phyloP scores from a whole-genome alignment of 1,140 invertebrate species.

The Drosophila melanica region DNA sequence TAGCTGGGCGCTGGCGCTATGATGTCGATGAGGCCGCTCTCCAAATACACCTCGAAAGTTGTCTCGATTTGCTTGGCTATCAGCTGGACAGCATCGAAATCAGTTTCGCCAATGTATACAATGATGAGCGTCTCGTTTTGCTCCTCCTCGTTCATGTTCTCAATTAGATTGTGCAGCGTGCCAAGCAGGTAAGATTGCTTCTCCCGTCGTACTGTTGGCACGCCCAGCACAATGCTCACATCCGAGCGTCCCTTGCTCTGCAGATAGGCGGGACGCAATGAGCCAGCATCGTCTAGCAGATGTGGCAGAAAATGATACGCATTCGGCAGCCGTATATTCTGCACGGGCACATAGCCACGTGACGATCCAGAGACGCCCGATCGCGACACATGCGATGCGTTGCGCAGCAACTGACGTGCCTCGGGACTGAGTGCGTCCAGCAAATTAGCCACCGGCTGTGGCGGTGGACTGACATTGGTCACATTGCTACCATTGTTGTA shows the following conservation, averaged over 20 bases:
- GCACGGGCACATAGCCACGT: conserved; percentile 57
- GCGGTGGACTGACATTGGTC: conserved; percentile 45
- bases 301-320: conserved; percentile 95
- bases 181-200: conserved; percentile 94
- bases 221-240: conserved; percentile 92
- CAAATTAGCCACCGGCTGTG: conserved; percentile 48
- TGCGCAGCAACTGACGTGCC: conserved; percentile 84
- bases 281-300: conserved; percentile 90
- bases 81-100: conserved; percentile 89
- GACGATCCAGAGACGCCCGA: conserved; percentile 6
- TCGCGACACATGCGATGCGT: conserved; percentile 72
- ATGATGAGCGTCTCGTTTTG: conserved; percentile 93
- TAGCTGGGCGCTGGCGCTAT: conserved; percentile 93
- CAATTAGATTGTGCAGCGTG: conserved; percentile 94
- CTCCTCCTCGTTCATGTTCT: conserved; percentile 91
- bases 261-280: conserved; percentile 91
- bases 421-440: conserved; percentile 84
- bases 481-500: conserved; percentile 40
- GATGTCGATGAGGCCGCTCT: conserved; percentile 94
- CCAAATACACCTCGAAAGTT: conserved; percentile 90
- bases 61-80: conserved; percentile 90
- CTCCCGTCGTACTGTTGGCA: conserved; percentile 94
- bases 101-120: conserved; percentile 95
- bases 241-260: conserved; percentile 90
- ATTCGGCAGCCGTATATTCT: conserved; percentile 88